Evolutionary conservation across 2,113 vertebrate genomes (phyloP).

Genomic region (Nannospalax galili): DNA sequence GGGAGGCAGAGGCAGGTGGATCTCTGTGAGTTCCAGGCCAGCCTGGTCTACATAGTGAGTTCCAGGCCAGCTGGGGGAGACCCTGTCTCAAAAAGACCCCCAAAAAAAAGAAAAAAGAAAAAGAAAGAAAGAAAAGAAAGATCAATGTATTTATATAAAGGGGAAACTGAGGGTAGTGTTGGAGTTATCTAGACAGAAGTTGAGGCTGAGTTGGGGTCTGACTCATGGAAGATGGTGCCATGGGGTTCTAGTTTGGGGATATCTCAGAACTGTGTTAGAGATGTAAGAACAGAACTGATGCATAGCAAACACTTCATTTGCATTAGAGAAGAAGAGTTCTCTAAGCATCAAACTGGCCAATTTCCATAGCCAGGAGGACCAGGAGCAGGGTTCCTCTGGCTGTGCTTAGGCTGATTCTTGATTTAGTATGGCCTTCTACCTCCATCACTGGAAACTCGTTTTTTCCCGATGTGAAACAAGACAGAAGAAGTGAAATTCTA

Average conservation of each 20-base stretch:
- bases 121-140: no score
- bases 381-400: background rate
- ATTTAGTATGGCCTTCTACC: background rate
- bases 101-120: no score
- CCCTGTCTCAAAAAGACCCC: no score
- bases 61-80: no score
- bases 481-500: background rate
- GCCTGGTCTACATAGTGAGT: no score
- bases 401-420: background rate
- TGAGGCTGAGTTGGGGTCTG: background rate
- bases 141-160: background rate
- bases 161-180: background rate
- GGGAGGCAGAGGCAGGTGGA: no score
- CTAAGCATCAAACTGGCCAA: background rate
- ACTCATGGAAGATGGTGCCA: background rate
- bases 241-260: background rate
- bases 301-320: background rate
- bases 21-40: no score
- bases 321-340: background rate
- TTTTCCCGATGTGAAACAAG: conserved; percentile 9
- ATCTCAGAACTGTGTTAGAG: background rate
- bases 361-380: background rate
- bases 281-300: background rate
- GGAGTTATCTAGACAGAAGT: background rate
- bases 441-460: background rate